Conservation (phyloP, 2,888 invertebrate genomes). For the Metalampra italica region DNA sequence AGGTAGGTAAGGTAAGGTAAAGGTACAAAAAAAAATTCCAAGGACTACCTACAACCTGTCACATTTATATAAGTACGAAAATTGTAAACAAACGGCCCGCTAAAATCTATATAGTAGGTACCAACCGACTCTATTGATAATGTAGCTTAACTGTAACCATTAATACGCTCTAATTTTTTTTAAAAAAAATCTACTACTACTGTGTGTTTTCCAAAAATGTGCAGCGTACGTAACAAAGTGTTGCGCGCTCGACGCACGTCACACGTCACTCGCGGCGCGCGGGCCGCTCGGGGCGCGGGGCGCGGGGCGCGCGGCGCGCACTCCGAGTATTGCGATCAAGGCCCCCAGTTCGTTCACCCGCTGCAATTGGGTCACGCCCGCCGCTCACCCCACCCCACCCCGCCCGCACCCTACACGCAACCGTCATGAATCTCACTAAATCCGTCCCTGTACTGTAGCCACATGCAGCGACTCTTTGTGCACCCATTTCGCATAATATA, state of each 20-base stretch:
- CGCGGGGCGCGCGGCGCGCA: conserved; percentile 26
- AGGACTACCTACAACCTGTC: too few species aligned
- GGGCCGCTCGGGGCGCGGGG: conserved; percentile 19
- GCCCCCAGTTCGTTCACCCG: conserved; percentile 76
- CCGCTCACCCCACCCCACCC: conserved; percentile 44
- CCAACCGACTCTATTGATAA: too few species aligned
- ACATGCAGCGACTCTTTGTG: conserved; percentile 53
- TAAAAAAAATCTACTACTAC: not conserved
- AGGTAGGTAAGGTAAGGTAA: too few species aligned
- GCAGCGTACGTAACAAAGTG: conserved; percentile 38
- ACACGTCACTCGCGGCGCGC: conserved; percentile 20
- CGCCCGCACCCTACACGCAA: conserved; percentile 52
- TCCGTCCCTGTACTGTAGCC: conserved; percentile 66
- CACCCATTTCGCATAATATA: conserved; percentile 15
- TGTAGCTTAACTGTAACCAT: too few species aligned
- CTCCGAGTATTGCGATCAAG: conserved; percentile 74
- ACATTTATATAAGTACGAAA: too few species aligned
- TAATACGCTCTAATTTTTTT: not conserved
- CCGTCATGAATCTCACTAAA: conserved; percentile 64
- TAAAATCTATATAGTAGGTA: too few species aligned
- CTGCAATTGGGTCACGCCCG: conserved; percentile 68
- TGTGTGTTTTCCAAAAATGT: not conserved
- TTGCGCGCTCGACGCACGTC: conserved; percentile 50
- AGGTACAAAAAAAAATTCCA: too few species aligned
- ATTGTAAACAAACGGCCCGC: too few species aligned